A percentile compares a stretch with the other conserved stretches of the same genome.
These are phyloP conservation scores for Drosophila kambysellisi DNA, from an alignment of 2,888 invertebrate species.

Conservation along the genomic window DNA sequence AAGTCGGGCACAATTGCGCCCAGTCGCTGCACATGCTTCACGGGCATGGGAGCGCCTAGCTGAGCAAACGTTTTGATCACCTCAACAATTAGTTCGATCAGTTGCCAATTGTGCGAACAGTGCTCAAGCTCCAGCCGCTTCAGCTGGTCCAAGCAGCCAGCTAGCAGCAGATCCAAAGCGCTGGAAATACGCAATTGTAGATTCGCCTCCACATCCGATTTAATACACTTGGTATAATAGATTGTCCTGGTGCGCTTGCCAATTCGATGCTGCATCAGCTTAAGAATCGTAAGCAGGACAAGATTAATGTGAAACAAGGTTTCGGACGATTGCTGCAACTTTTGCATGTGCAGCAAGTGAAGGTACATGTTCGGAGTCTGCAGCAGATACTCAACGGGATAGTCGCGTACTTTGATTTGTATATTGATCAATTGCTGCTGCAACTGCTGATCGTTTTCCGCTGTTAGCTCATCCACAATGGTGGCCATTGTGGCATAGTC, in stretches of 20 bases:
- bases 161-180: constrained; percentile 64
- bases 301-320: constrained; percentile 58
- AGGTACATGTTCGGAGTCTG: constrained; percentile 83
- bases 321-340: constrained; percentile 14
- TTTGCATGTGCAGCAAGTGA: constrained; percentile 69
- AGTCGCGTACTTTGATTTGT: constrained; percentile 80
- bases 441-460: constrained; percentile 54
- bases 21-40: constrained; percentile 40
- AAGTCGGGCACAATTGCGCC: constrained; percentile 42
- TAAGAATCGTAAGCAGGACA: constrained; percentile 60
- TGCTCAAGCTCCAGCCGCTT: constrained; percentile 28
- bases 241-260: constrained; percentile 53
- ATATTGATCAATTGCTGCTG: constrained; percentile 73
- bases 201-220: neutral
- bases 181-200: constrained; percentile 66
- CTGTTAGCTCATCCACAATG: constrained; percentile 59
- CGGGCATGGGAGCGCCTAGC: constrained; percentile 23
- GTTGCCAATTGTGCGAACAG: constrained; percentile 39
- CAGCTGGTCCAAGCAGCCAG: constrained; percentile 50
- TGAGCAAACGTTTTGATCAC: constrained; percentile 38
- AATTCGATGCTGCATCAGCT: constrained; percentile 65
- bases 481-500: constrained; percentile 79
- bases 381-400: constrained; percentile 83
- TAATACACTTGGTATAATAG: constrained; percentile 36
- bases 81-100: constrained; percentile 52